Percentiles rank a stretch among this genome's conserved stretches.
Evolutionary conservation across 2,797 vertebrate genomes (phyloP).

Genomic region (Coilia nasus): DNA sequence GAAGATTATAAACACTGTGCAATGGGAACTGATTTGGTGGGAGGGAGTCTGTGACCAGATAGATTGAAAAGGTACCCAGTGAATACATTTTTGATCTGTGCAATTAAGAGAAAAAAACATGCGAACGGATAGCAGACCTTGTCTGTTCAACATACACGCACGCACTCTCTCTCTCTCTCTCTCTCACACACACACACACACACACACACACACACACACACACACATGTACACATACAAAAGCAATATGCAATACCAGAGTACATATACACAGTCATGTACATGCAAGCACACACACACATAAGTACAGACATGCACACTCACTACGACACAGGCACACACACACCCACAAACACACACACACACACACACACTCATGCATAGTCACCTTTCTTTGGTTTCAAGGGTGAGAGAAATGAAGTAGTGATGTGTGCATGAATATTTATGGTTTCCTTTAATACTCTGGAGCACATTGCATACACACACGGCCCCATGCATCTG

Average conservation of each 20-base stretch:
- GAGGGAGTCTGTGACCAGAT: constrained; percentile 31
- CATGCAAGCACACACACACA: neutral
- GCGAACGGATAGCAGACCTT: constrained; percentile 27
- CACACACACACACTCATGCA: neutral
- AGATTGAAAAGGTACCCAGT: constrained; percentile 60
- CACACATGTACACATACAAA: no score
- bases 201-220: constrained; percentile 42
- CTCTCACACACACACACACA: constrained; percentile 6
- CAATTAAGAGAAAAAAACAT: neutral
- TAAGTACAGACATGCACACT: neutral
- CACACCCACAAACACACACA: neutral
- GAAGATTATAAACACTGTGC: constrained; percentile 60
- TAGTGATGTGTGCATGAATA: constrained; percentile 37
- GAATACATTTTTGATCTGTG: constrained; percentile 47
- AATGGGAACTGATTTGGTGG: constrained; percentile 53
- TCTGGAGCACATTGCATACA: constrained; percentile 29
- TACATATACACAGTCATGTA: no score
- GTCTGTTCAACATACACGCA: constrained; percentile 37
- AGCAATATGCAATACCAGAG: no score
- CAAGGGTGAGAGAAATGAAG: constrained; percentile 34
- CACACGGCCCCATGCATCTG: constrained; percentile 31
- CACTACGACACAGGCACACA: neutral
- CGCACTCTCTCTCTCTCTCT: neutral
- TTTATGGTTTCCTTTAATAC: constrained; percentile 37
- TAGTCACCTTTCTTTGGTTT: constrained; percentile 30